Evolutionary conservation across 2,113 vertebrate genomes (phyloP).

Genomic region (Malurus alboscapulatus): DNA sequence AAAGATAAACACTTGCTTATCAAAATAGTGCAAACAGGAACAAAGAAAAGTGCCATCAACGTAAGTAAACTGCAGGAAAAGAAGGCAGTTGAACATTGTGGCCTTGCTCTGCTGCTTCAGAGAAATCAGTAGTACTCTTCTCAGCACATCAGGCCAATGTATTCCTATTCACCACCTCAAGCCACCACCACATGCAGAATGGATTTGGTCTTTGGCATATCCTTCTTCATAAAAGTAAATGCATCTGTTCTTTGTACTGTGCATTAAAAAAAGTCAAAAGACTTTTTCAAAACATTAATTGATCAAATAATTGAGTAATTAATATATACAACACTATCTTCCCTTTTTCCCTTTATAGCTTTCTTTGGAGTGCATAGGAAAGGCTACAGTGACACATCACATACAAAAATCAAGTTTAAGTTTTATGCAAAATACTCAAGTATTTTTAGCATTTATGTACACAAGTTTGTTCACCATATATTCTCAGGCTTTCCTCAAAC

Average conservation of each 20-base stretch:
- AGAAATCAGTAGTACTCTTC: constrained; percentile 49
- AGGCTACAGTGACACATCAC: not conserved
- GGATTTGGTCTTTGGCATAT: not conserved
- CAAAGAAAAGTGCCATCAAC: constrained; percentile 35
- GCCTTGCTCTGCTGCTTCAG: not conserved
- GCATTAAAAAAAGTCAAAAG: not conserved
- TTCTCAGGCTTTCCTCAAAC: not conserved
- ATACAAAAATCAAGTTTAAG: constrained; percentile 52
- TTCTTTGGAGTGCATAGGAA: constrained; percentile 37
- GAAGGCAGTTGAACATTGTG: not conserved
- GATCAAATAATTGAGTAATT: not conserved
- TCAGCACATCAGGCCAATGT: not conserved
- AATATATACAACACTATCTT: not conserved
- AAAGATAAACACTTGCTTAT: not conserved
- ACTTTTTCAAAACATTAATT: not conserved
- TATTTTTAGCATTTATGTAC: constrained; percentile 29
- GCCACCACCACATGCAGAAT: not conserved
- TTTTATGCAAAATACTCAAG: constrained; percentile 40
- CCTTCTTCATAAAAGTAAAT: not conserved
- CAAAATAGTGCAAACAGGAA: constrained; percentile 61
- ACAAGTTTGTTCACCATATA: not conserved
- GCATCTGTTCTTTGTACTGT: not conserved
- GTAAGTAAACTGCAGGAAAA: constrained; percentile 11
- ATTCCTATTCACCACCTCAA: not conserved
- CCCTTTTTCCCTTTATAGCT: constrained; percentile 2